Evolutionary conservation across 2,888 invertebrate genomes (phyloP).

Genomic region (Melangyna quadrimaculata): DNA sequence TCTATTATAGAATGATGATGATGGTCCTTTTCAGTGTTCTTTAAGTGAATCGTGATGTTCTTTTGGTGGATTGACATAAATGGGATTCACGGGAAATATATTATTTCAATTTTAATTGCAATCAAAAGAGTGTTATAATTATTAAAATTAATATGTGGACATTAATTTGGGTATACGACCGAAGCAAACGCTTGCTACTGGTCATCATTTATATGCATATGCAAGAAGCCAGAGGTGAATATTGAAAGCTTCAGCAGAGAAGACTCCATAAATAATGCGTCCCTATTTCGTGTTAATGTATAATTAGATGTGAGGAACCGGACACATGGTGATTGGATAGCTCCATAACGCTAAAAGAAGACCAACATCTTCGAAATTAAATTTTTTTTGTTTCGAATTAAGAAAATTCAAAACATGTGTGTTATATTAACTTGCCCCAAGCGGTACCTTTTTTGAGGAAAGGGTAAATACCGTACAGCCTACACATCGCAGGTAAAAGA

Average conservation of each 20-base stretch:
- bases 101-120: not conserved
- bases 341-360: not conserved
- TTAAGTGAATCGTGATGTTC: not conserved
- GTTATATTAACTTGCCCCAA: not conserved
- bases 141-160: constrained; percentile 64
- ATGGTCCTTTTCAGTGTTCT: constrained; percentile 8
- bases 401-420: constrained; percentile 32
- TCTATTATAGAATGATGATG: constrained; percentile 9
- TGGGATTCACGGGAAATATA: constrained; percentile 12
- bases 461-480: not conserved
- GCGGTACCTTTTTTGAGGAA: not conserved
- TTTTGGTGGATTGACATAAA: not conserved
- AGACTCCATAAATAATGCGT: constrained; percentile 11
- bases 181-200: constrained; percentile 24
- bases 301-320: constrained; percentile 54
- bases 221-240: constrained; percentile 4
- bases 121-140: constrained; percentile 46
- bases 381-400: too few relatives aligned
- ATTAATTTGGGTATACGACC: constrained; percentile 38
- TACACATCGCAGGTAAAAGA: too few relatives aligned
- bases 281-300: constrained; percentile 37
- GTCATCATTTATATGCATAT: not conserved
- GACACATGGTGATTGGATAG: constrained; percentile 45
- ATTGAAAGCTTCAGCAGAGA: not conserved
- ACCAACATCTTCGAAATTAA: constrained; percentile 49